A percentile compares a stretch with the other conserved stretches of the same genome.
Evolutionary conservation across 2,797 vertebrate species (phyloP).

Genomic region (Taeniopygia guttata): DNA sequence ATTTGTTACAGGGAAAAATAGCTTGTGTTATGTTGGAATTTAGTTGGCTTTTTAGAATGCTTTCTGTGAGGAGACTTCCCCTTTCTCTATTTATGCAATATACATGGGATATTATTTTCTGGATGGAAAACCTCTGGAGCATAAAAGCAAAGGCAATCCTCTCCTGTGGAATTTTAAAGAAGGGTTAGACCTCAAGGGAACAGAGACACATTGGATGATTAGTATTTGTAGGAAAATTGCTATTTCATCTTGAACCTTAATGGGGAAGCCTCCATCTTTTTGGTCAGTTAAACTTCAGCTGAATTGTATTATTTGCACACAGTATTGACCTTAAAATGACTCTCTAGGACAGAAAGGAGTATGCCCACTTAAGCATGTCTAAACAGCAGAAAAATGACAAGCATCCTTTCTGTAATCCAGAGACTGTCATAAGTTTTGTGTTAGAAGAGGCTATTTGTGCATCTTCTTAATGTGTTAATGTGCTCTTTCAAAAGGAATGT

Average conservation of each 20-base stretch:
- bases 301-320: background rate
- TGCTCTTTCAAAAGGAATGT: background rate
- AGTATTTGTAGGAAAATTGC: background rate
- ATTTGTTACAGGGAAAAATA: background rate
- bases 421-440: background rate
- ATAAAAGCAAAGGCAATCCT: background rate
- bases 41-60: background rate
- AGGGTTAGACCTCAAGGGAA: background rate
- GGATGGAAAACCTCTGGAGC: background rate
- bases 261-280: background rate
- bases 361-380: background rate
- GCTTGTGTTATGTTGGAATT: background rate
- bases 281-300: background rate
- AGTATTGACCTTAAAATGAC: slow-evolving; percentile 1
- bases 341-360: background rate
- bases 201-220: background rate
- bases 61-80: background rate
- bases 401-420: background rate
- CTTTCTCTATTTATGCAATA: background rate
- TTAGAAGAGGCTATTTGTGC: background rate
- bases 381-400: background rate
- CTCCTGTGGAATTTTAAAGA: background rate
- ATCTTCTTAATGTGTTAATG: background rate
- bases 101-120: background rate
- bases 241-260: background rate